These are phyloP conservation scores for Liparis tanakae DNA, from an alignment of 2,797 vertebrate genomes.

Conservation along the genomic window DNA sequence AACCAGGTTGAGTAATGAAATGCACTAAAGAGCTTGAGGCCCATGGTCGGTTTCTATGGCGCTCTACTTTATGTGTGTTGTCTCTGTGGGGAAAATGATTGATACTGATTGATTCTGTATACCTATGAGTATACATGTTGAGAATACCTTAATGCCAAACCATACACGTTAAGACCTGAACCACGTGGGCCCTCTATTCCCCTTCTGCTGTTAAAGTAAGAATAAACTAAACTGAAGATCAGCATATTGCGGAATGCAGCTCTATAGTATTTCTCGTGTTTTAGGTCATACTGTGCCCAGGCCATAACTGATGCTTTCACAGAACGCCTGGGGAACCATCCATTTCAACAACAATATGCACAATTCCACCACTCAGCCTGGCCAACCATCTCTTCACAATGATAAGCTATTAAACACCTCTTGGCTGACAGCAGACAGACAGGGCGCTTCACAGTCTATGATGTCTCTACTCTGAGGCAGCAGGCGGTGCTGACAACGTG, in stretches of 20 bases:
- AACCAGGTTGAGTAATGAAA: slow-evolving; percentile 8
- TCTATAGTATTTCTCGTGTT: slow-evolving; percentile 21
- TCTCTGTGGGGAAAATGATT: slow-evolving; percentile 21
- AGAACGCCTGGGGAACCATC: slow-evolving; percentile 12
- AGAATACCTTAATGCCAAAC: neutral
- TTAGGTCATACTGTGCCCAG: slow-evolving; percentile 37
- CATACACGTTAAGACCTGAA: slow-evolving; percentile 2
- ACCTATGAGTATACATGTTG: slow-evolving; percentile 13
- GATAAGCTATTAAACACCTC: slow-evolving; percentile 19
- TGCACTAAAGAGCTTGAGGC: neutral
- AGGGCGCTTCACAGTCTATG: neutral
- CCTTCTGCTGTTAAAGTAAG: slow-evolving; percentile 32
- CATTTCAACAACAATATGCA: slow-evolving; percentile 14
- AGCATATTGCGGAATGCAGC: slow-evolving; percentile 20
- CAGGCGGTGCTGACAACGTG: neutral
- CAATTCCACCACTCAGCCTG: neutral
- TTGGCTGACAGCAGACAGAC: slow-evolving; percentile 15
- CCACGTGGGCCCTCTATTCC: neutral
- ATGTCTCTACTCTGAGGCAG: neutral
- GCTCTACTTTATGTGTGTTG: neutral
- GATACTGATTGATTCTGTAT: slow-evolving; percentile 24
- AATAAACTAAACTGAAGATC: slow-evolving; percentile 25
- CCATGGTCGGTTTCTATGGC: neutral
- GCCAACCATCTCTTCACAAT: slow-evolving; percentile 20
- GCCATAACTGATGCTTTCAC: slow-evolving; percentile 20